Base-by-base conservation (phyloP, 92 coral and sea anemone genomes). In the Zoanthus gigantus region DNA sequence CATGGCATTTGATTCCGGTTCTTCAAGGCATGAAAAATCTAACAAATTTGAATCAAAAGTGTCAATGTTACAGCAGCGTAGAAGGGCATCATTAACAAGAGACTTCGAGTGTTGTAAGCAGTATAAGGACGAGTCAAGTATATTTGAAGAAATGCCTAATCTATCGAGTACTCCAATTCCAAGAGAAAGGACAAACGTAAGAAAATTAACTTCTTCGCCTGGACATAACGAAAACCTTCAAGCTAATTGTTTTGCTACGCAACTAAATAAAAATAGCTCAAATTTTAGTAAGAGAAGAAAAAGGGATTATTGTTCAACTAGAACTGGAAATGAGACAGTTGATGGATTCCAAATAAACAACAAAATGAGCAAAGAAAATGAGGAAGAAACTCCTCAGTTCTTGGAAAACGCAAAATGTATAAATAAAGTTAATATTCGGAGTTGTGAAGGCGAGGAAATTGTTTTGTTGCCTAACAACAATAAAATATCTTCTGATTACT, bases 1-100 rank as follows among this genome's bases (percentile, higher is more conserved):
- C 56, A 78, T 94, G 89, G 95, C 95, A 16, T 90, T 91, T 15
- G 89, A 87, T 73, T 91, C 98, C 44, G 98, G 91, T 29, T 74
- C 54, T 23, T 89, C 83, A 37, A 92, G 89, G 50, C 47, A 63
- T 10, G 48, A 31, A 23, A 69, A 77, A 3, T 52, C 73, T 50
- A 57, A 50, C 54, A 57, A 67, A 23, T 31, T 74, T 23, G 14
- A 82, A 15, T 76, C 78, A 65, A 87, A 56, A 9, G 52, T 32
- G 57, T 9, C 23, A 23, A 23, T 1, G 1, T 30, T 68, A 2
- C 86, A 71, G 42, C 78, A 31, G 3, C 14, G 61, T 48, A 78
- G 28, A 71, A 42, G 73, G 53, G 54, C 56, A 79, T 57, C 53
- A 10, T 78, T 11, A 0, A 15, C 18, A 44, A 60, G n/a, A 46